Percentiles rank a stretch among this genome's conserved stretches.
Evolutionary conservation across 2,797 vertebrate species (phyloP).

Genomic region (Parambassis ranga): DNA sequence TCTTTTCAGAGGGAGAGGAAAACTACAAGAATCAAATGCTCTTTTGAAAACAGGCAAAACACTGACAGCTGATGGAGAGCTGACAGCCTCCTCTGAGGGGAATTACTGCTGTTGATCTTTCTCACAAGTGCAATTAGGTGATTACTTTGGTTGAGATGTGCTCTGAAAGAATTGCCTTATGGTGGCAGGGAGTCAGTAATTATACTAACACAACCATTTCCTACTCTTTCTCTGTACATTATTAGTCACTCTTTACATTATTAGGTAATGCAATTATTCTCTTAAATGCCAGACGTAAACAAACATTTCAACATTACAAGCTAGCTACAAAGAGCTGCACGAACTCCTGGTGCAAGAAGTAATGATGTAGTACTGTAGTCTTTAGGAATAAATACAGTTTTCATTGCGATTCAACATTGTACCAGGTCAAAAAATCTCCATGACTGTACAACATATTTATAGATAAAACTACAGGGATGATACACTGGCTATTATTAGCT

Average conservation of each 20-base stretch:
- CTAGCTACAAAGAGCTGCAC: not conserved
- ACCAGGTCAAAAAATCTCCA: too few relatives aligned
- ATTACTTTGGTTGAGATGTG: conserved; percentile 26
- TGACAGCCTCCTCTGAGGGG: conserved; percentile 39
- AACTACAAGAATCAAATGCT: conserved; percentile 64
- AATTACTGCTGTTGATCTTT: conserved; percentile 50
- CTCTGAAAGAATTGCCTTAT: conserved; percentile 30
- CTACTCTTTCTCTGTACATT: too few relatives aligned
- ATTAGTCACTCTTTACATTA: too few relatives aligned
- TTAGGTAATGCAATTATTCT: not conserved
- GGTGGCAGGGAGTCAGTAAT: conserved; percentile 19
- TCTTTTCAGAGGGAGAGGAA: conserved; percentile 55
- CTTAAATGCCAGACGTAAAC: not conserved
- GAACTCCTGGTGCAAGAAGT: not conserved
- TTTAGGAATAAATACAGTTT: not conserved
- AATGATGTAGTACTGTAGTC: not conserved
- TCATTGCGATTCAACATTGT: too few relatives aligned
- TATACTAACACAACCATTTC: not conserved
- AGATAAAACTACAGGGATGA: too few relatives aligned
- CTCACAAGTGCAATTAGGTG: conserved; percentile 40
- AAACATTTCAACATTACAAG: not conserved
- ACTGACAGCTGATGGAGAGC: conserved; percentile 60
- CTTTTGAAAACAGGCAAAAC: conserved; percentile 55
- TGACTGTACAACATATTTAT: too few relatives aligned
- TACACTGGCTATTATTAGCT: not conserved